Evolutionary conservation across 2,113 vertebrate genomes (phyloP).

Genomic region (Recurvirostra avosetta): DNA sequence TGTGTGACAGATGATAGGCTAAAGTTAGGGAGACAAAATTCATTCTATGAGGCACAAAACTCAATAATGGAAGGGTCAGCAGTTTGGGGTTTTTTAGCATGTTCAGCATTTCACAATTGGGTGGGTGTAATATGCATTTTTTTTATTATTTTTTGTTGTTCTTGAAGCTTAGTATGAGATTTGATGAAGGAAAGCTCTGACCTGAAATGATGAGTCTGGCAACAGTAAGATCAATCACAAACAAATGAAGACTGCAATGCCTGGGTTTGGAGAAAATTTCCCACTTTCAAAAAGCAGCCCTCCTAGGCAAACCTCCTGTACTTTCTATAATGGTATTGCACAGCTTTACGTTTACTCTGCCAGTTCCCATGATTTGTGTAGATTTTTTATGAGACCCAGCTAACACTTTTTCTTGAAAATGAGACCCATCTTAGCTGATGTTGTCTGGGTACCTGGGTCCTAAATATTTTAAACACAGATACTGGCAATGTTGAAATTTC

Average conservation of each 20-base stretch:
- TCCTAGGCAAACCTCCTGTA: not conserved
- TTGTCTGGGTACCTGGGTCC: not conserved
- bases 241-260: not conserved
- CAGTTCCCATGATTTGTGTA: not conserved
- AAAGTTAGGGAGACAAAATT: not conserved
- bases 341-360: not conserved
- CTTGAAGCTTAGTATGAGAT: not conserved
- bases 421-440: not conserved
- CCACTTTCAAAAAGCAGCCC: not conserved
- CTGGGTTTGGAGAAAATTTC: not conserved
- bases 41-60: not conserved
- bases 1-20: not conserved
- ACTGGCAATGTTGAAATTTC: not conserved
- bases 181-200: not conserved
- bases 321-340: not conserved
- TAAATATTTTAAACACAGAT: not conserved
- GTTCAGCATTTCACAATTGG: not conserved
- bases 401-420: not conserved
- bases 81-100: accelerated
- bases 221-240: not conserved
- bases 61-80: not conserved
- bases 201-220: not conserved
- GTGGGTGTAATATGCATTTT: not conserved
- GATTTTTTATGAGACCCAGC: not conserved
- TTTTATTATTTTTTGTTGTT: not conserved